These are phyloP conservation scores for Rhineura floridana DNA, from an alignment of 2,113 vertebrate species.

Conservation along the genomic window DNA sequence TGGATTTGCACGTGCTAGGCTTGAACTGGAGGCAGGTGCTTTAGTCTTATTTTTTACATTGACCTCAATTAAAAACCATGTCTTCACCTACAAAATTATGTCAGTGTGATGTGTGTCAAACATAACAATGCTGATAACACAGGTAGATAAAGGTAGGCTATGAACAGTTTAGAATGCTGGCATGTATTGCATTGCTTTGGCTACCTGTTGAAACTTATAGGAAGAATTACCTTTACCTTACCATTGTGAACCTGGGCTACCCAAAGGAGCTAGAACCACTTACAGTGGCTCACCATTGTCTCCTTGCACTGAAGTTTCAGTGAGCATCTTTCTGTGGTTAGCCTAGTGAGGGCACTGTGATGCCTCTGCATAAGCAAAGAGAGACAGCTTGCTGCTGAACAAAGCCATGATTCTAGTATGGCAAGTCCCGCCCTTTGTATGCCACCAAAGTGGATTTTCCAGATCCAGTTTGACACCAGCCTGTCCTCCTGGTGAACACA, in stretches of 20 bases:
- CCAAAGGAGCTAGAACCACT: no score
- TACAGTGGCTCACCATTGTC: neutral
- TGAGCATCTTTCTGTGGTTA: neutral
- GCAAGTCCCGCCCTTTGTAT: neutral
- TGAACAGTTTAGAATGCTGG: neutral
- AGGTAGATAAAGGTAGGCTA: neutral
- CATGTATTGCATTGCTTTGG: neutral
- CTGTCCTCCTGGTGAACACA: neutral
- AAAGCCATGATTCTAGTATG: neutral
- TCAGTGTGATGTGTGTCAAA: neutral
- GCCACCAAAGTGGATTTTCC: neutral
- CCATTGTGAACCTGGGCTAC: neutral
- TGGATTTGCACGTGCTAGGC: constrained; percentile 13
- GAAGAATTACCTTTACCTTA: neutral
- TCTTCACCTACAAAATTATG: constrained; percentile 13
- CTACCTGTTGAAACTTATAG: neutral
- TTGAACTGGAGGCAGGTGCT: constrained; percentile 19
- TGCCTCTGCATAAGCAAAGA: no score
- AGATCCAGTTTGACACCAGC: neutral
- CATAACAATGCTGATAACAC: constrained; percentile 21
- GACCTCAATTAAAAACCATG: constrained; percentile 31
- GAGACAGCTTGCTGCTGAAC: neutral
- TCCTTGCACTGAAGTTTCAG: neutral
- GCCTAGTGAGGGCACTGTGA: neutral
- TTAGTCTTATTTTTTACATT: constrained; percentile 22